A percentile compares a stretch with the other conserved stretches of the same genome.
These are phyloP conservation scores for Raphicerus campestris DNA, from an alignment of 2,113 vertebrate genomes.

Conservation along the genomic window DNA sequence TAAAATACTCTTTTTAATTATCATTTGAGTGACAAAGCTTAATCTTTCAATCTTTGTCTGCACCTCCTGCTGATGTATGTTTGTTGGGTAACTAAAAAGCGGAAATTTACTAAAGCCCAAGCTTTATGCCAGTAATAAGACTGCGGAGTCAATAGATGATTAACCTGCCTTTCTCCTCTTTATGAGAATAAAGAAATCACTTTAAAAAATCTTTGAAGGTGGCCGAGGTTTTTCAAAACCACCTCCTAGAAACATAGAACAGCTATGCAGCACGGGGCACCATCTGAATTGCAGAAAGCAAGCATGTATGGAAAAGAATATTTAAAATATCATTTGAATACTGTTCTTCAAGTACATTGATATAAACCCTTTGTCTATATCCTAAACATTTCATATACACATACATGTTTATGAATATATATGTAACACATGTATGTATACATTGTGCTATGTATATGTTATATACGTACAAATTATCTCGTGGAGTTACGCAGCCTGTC, in stretches of 20 bases:
- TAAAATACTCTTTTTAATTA: conserved; percentile 77
- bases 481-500: background rate
- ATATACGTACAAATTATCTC: background rate
- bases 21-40: conserved; percentile 75
- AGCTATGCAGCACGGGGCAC: background rate
- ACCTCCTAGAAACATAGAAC: background rate
- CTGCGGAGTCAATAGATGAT: conserved; percentile 55
- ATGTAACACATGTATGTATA: background rate
- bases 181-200: conserved; percentile 48
- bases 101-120: conserved; percentile 64
- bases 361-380: background rate
- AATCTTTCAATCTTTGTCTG: conserved; percentile 72
- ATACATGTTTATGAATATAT: background rate
- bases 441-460: background rate
- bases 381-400: background rate
- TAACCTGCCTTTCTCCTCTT: conserved; percentile 58
- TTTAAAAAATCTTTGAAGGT: conserved; percentile 33
- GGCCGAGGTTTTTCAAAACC: conserved; percentile 30
- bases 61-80: conserved; percentile 64
- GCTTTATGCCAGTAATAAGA: conserved; percentile 60
- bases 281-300: background rate
- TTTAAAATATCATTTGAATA: background rate
- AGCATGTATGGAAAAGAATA: background rate
- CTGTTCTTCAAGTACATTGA: background rate
- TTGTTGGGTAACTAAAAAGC: conserved; percentile 66